Conservation (phyloP, 2,113 vertebrate genomes). For the Coturnix japonica region DNA sequence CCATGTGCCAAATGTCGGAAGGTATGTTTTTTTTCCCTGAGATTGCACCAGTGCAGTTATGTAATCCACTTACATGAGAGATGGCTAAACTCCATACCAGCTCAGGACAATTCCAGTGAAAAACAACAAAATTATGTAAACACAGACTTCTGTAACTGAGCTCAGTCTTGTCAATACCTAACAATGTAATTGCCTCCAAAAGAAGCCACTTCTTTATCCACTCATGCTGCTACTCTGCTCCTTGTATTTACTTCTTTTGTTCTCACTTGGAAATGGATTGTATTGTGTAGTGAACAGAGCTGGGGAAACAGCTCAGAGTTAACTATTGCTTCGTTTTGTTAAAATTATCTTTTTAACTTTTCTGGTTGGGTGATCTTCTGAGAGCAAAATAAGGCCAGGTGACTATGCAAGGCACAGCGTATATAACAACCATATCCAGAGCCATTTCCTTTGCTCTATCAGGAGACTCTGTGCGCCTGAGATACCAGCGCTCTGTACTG, state of each 20-base stretch:
- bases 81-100: neutral
- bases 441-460: neutral
- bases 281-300: neutral
- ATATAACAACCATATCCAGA: neutral
- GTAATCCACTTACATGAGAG: neutral
- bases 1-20: neutral
- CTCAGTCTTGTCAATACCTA: neutral
- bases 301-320: neutral
- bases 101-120: neutral
- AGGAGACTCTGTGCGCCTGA: neutral
- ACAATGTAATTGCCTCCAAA: neutral
- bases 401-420: neutral
- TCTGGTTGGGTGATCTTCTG: neutral
- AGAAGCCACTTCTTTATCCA: neutral
- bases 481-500: neutral
- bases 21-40: neutral
- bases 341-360: neutral
- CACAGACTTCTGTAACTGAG: neutral
- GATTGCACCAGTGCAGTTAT: neutral
- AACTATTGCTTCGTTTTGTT: neutral
- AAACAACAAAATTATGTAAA: neutral
- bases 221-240: neutral
- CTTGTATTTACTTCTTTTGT: neutral
- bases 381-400: neutral
- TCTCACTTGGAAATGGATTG: neutral